Base-by-base conservation (phyloP, 64 coral and sea anemone species). In the Dendronephthya gigantea region DNA sequence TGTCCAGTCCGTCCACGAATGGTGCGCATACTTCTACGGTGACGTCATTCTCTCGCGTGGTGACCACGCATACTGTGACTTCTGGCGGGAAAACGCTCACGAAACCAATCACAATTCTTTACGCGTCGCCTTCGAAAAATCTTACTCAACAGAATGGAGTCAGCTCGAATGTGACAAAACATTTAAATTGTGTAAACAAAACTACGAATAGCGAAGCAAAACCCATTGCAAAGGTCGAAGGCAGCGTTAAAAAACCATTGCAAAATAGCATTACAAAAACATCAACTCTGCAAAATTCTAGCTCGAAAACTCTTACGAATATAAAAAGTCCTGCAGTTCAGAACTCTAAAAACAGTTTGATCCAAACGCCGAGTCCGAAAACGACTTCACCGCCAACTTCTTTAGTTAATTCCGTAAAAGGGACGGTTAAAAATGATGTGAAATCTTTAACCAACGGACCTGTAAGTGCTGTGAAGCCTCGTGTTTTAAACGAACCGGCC, bases 61-160 rank as follows among this genome's bases (percentile, higher is more conserved):
- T 79, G 3, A 79, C 72, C 30, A 98, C 95, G 8, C 93, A 93
- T 43, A 98, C 95, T 0, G 93, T 92, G 9, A 91, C 95, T 38
- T 93, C 92, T 90, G 95, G 95, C 35, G 95, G 95, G 16, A 98
- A 98, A 85, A 98, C 95, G 41, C 82, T 98, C 36, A 98, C 95
- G 62, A 98, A 98, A 75, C 95, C 95, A 84, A 83, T 98, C 35
- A 98, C 95, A 32, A 98, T 98, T 51, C 68, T 98, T 16, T 98
- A 98, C 87, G 95, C 95, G 33, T 98, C 95, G 31, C 95, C 95
- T 17, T 98, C 95, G 45, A 98, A 98, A 89, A 88, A 93, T 27
- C 50, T 90, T 83, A 65, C 94, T 43, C 92, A 93, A 28, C 88
- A 93, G 52, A 98, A 98, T 90, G 95, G 95, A 14, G 72, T 79